Percentiles rank a stretch among this genome's conserved stretches.
Conservation (phyloP, 2,888 invertebrate genomes). For the Mythimna ferrago region DNA sequence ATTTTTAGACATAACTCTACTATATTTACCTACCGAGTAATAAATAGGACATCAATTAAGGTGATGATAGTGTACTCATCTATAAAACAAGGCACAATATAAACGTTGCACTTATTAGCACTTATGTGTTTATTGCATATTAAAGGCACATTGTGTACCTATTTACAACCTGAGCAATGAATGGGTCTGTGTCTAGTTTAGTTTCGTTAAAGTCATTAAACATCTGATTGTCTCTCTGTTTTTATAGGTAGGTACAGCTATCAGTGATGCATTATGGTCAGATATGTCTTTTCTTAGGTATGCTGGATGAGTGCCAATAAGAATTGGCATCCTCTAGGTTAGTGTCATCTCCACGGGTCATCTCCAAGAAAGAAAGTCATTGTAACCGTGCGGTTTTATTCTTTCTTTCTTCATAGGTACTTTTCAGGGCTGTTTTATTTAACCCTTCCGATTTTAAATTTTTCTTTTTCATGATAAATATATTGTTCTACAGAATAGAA, state of each 20-base stretch:
- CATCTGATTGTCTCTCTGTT: conserved; percentile 1
- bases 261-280: conserved; percentile 2
- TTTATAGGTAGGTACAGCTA: not conserved
- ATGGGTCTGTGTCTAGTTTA: not conserved
- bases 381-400: not conserved
- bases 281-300: not conserved
- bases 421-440: not conserved
- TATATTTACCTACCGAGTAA: not conserved
- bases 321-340: not conserved
- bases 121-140: conserved; percentile 29
- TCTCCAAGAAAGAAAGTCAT: not conserved
- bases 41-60: conserved; percentile 36
- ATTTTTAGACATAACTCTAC: not conserved
- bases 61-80: conserved; percentile 7
- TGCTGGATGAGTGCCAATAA: not conserved
- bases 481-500: not conserved
- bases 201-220: not conserved
- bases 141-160: conserved; percentile 8
- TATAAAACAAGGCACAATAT: conserved; percentile 14
- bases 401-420: not conserved
- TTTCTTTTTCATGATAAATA: not conserved
- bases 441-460: not conserved
- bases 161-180: conserved; percentile 12
- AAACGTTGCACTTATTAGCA: conserved; percentile 17
- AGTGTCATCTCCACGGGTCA: not conserved